A percentile compares a stretch with the other conserved stretches of the same genome.
phyloP scores from a whole-genome alignment of 1,140 invertebrate species.

The Helicoverpa zea region DNA sequence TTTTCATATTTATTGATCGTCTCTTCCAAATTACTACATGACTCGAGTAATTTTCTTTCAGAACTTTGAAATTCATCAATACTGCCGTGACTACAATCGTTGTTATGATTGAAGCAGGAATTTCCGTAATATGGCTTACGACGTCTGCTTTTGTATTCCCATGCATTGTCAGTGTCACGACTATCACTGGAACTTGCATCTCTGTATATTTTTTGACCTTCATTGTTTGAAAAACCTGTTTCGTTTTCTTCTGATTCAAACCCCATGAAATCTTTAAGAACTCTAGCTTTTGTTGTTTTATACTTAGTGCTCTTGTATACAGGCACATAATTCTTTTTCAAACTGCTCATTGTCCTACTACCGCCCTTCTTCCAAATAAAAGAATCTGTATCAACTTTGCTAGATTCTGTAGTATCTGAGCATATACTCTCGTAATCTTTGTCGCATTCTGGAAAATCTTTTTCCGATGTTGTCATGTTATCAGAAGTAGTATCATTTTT shows the following conservation, averaged over 20 bases:
- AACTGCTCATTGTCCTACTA: conserved; percentile 44
- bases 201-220: conserved; percentile 30
- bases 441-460: neutral
- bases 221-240: conserved; percentile 25
- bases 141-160: conserved; percentile 14
- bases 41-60: conserved; percentile 68
- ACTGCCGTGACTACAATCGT: conserved; percentile 50
- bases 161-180: conserved; percentile 42
- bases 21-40: conserved; percentile 69
- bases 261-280: conserved; percentile 62
- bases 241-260: conserved; percentile 51
- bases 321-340: conserved; percentile 55
- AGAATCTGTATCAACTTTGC: conserved; percentile 63
- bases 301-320: conserved; percentile 62
- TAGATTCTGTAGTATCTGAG: conserved; percentile 64
- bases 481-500: conserved; percentile 19
- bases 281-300: conserved; percentile 57
- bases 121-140: neutral
- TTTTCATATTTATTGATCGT: conserved; percentile 70
- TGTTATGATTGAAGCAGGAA: conserved; percentile 47
- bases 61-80: conserved; percentile 59
- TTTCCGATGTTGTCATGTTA: conserved; percentile 21
- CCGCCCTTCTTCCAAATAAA: conserved; percentile 64
- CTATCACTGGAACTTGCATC: conserved; percentile 57
- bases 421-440: conserved; percentile 37